Evolutionary conservation across 2,888 invertebrate genomes (phyloP).

Genomic region (Lucinisca nassula): DNA sequence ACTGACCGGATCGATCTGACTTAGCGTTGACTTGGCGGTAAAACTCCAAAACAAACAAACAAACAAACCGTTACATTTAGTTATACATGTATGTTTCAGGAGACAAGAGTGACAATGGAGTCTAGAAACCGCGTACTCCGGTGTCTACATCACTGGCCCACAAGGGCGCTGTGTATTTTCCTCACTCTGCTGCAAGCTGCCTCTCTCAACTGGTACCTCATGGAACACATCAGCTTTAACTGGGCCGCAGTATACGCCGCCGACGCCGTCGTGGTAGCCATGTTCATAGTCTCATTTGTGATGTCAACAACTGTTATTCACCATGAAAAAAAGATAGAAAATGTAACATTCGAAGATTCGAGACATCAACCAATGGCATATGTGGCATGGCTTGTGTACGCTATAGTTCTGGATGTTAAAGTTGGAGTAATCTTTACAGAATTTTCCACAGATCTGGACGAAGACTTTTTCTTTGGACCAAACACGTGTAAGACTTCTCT

Average conservation of each 20-base stretch:
- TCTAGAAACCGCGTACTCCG: neutral
- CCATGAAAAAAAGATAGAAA: neutral
- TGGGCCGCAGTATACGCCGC: conserved; percentile 88
- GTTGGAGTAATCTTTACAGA: conserved; percentile 89
- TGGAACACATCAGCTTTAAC: conserved; percentile 80
- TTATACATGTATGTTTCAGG: neutral
- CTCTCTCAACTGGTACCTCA: conserved; percentile 88
- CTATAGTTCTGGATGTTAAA: conserved; percentile 89
- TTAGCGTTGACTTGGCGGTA: too few species aligned
- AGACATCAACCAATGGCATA: conserved; percentile 86
- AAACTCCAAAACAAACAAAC: too few species aligned
- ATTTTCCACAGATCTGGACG: conserved; percentile 78
- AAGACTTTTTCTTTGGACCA: conserved; percentile 88
- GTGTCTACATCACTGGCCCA: conserved; percentile 57
- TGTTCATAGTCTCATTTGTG: conserved; percentile 81
- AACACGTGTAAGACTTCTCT: conserved; percentile 84
- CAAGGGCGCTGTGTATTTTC: conserved; percentile 66
- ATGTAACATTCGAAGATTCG: neutral
- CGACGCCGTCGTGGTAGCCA: conserved; percentile 86
- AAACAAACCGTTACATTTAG: too few species aligned
- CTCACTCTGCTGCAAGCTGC: conserved; percentile 86
- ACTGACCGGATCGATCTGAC: too few species aligned
- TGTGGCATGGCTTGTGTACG: conserved; percentile 89
- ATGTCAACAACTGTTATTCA: neutral
- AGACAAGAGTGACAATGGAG: neutral